These are phyloP conservation scores for Heliconius ethilla DNA, from an alignment of 2,888 invertebrate species.

Conservation along the genomic window DNA sequence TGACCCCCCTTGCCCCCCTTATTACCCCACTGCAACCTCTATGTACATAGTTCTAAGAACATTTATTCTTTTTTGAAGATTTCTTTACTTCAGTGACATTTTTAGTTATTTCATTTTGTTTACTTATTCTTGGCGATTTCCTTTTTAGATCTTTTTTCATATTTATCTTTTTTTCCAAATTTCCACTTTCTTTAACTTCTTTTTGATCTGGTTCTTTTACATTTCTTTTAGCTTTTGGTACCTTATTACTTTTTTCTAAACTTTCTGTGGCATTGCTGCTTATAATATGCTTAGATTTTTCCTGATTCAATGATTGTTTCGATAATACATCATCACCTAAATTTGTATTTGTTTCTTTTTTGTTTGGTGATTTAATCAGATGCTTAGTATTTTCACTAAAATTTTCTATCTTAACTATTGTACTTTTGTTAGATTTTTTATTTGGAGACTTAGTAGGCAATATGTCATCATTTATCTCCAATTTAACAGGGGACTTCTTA, in stretches of 20 bases:
- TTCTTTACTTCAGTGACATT: slow-evolving; percentile 23
- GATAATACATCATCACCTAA: slow-evolving; percentile 20
- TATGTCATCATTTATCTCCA: not conserved
- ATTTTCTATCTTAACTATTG: not conserved
- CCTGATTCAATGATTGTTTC: slow-evolving; percentile 29
- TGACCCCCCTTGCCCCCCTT: too few relatives aligned
- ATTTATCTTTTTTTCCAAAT: not conserved
- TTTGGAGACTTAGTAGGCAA: slow-evolving; percentile 1
- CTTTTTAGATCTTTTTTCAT: slow-evolving; percentile 51
- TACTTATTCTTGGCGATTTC: slow-evolving; percentile 43
- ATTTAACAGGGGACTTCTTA: slow-evolving; percentile 58
- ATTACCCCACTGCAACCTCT: too few relatives aligned
- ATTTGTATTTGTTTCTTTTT: slow-evolving; percentile 49
- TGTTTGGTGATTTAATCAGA: slow-evolving; percentile 33
- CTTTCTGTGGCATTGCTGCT: slow-evolving; percentile 3
- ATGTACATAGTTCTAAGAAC: not conserved
- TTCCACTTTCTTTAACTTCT: not conserved
- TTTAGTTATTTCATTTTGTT: slow-evolving; percentile 23
- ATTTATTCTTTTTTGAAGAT: slow-evolving; percentile 31
- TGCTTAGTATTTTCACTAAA: not conserved
- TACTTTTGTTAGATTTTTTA: slow-evolving; percentile 42
- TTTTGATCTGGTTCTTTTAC: not conserved
- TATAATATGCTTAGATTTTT: slow-evolving; percentile 18
- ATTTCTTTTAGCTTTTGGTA: slow-evolving; percentile 20
- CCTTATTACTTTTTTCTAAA: not conserved